Evolutionary conservation across 2,113 vertebrate genomes (phyloP).

Genomic region (Corythornis madagascariensis): DNA sequence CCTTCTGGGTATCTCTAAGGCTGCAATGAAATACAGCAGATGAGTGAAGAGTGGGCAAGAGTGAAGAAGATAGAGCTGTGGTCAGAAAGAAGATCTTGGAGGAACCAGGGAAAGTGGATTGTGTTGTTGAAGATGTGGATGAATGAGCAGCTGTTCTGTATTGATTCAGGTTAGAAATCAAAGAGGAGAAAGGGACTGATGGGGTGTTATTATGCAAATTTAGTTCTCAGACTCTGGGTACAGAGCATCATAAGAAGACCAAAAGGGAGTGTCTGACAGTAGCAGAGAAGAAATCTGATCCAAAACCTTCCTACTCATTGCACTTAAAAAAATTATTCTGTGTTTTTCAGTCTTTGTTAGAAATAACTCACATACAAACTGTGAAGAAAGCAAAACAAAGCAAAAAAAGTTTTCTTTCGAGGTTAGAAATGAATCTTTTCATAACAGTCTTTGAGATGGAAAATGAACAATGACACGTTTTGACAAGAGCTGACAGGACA

Average conservation of each 20-base stretch:
- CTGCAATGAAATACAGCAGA: not conserved
- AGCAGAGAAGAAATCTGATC: not conserved
- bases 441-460: not conserved
- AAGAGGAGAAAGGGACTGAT: not conserved
- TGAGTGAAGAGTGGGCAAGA: not conserved
- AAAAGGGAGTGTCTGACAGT: not conserved
- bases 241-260: not conserved
- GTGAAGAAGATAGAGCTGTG: not conserved
- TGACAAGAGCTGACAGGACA: conserved; percentile 44
- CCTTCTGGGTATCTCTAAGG: not conserved
- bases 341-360: not conserved
- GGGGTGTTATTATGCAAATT: not conserved
- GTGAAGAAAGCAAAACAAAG: not conserved
- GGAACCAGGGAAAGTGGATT: not conserved
- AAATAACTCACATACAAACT: not conserved
- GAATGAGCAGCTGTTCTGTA: not conserved
- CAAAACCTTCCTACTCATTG: not conserved
- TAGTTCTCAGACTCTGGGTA: not conserved
- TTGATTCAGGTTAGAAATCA: not conserved
- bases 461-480: conserved; percentile 34
- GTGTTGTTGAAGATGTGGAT: not conserved
- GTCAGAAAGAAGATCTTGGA: not conserved
- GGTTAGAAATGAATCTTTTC: conserved; percentile 33
- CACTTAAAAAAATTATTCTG: not conserved
- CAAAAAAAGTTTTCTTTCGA: not conserved